Conservation (phyloP, 2,888 invertebrate genomes). For the Tinea semifulvella region DNA sequence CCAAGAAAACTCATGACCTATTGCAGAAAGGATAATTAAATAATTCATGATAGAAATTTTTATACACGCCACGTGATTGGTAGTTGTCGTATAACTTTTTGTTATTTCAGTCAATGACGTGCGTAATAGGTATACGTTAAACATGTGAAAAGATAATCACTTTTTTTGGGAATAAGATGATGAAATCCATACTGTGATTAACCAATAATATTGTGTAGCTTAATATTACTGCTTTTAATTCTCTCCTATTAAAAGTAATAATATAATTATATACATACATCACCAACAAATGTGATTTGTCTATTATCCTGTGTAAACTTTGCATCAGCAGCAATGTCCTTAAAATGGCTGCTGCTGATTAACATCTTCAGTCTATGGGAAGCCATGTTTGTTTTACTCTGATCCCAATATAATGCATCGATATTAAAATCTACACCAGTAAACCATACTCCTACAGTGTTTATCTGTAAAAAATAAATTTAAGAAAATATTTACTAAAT, state of each 20-base stretch:
- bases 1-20: neutral
- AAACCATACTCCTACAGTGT: constrained; percentile 81
- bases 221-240: too few species aligned
- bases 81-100: too few species aligned
- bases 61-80: too few species aligned
- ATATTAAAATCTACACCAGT: constrained; percentile 77
- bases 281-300: constrained; percentile 72
- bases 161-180: too few species aligned
- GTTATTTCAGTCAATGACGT: too few species aligned
- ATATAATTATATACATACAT: constrained; percentile 61
- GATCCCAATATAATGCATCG: constrained; percentile 79
- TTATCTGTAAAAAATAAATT: constrained; percentile 60
- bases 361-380: constrained; percentile 75
- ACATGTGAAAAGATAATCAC: too few species aligned
- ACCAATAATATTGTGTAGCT: too few species aligned
- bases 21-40: neutral
- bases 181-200: too few species aligned
- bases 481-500: too few species aligned
- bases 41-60: too few species aligned
- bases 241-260: too few species aligned
- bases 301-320: constrained; percentile 74
- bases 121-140: too few species aligned
- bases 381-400: constrained; percentile 70
- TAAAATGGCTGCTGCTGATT: constrained; percentile 77
- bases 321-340: constrained; percentile 71